phyloP scores from a whole-genome alignment of 2,888 invertebrate species.

The Volucella inflata region DNA sequence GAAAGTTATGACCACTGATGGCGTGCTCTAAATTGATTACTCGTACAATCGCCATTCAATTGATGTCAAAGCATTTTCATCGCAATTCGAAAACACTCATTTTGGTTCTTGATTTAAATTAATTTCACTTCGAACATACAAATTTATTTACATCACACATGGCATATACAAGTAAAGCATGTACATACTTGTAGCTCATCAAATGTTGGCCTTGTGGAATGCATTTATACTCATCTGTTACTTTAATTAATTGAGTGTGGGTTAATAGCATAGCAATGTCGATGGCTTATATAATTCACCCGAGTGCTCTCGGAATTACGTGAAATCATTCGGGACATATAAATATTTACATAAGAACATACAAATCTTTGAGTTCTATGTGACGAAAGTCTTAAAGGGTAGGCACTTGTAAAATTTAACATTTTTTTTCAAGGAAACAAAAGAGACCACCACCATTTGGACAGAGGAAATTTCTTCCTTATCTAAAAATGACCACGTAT shows the following conservation, averaged over 20 bases:
- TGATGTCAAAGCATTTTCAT: slow-evolving; percentile 16
- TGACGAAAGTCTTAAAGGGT: too few relatives aligned
- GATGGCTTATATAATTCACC: slow-evolving; percentile 18
- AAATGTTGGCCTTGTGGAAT: slow-evolving; percentile 44
- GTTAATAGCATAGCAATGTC: slow-evolving; percentile 51
- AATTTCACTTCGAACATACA: slow-evolving; percentile 32
- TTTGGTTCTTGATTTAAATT: slow-evolving; percentile 37
- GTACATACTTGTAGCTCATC: neutral
- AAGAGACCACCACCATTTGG: too few relatives aligned
- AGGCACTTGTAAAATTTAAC: too few relatives aligned
- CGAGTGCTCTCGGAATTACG: slow-evolving; percentile 7
- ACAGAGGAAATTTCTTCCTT: neutral
- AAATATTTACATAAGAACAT: too few relatives aligned
- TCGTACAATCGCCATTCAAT: slow-evolving; percentile 43
- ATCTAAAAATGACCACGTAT: neutral
- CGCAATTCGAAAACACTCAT: slow-evolving; percentile 16
- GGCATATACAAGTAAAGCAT: too few relatives aligned
- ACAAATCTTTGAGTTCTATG: too few relatives aligned
- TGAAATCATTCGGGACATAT: too few relatives aligned
- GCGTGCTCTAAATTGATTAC: slow-evolving; percentile 41
- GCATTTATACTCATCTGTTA: slow-evolving; percentile 41
- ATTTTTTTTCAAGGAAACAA: too few relatives aligned
- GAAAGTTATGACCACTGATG: too few relatives aligned
- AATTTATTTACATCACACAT: neutral
- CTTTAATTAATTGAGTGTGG: slow-evolving; percentile 51